These are phyloP conservation scores for Brachycybe producta DNA, from an alignment of 2,888 invertebrate species.

Conservation along the genomic window DNA sequence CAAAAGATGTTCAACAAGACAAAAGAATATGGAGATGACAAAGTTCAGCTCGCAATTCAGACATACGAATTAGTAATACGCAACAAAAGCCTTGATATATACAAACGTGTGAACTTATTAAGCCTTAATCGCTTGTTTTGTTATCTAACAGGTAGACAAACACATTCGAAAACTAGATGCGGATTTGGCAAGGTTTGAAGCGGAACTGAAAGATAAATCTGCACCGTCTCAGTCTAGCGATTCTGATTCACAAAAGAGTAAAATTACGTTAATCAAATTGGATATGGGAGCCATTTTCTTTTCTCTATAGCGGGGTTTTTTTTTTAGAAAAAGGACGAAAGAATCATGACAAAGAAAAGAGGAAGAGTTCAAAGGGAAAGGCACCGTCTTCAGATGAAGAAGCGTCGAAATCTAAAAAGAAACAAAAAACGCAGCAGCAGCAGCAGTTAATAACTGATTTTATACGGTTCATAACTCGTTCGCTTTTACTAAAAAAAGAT, in stretches of 20 bases:
- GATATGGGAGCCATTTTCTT: no score
- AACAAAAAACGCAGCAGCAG: constrained; percentile 23
- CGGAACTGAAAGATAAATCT: constrained; percentile 90
- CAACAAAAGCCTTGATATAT: constrained; percentile 15
- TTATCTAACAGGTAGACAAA: constrained; percentile 60
- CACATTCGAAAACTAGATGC: constrained; percentile 91
- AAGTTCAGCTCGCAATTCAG: constrained; percentile 92
- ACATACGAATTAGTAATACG: constrained; percentile 74
- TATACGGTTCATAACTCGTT: neutral
- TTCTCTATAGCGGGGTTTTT: constrained; percentile 11
- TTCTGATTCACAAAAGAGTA: constrained; percentile 23
- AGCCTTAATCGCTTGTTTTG: neutral
- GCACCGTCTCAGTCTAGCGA: constrained; percentile 43
- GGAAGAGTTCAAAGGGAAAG: constrained; percentile 37
- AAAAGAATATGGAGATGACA: constrained; percentile 91
- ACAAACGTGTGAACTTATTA: neutral
- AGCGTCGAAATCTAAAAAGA: constrained; percentile 21
- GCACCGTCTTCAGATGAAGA: constrained; percentile 30
- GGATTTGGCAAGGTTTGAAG: constrained; percentile 89
- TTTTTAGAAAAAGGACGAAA: constrained; percentile 42
- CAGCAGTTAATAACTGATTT: constrained; percentile 18
- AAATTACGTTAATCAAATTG: neutral
- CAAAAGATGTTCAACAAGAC: constrained; percentile 83
- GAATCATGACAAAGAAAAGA: constrained; percentile 49
- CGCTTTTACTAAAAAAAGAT: neutral